These are phyloP conservation scores for Epizoanthus fatuus DNA, from an alignment of 92 coral and sea anemone species.

Conservation along the genomic window DNA sequence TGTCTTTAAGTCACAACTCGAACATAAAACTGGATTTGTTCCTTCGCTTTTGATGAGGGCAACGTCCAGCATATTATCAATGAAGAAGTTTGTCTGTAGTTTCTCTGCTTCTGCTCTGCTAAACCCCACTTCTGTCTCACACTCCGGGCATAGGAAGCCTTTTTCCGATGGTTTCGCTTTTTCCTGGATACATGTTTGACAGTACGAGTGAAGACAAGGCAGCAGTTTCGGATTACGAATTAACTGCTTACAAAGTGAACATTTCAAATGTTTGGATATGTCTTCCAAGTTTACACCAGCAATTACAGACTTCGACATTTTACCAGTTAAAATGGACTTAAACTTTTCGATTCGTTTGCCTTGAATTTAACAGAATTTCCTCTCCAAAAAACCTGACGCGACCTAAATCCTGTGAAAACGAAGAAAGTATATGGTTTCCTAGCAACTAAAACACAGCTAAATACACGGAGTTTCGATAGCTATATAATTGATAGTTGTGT, in stretches of 20 bases:
- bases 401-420: neutral
- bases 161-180: conserved; percentile 59
- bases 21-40: conserved; percentile 84
- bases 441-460: conserved; percentile 9
- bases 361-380: neutral
- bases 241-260: conserved; percentile 78
- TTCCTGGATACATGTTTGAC: conserved; percentile 86
- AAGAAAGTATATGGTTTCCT: neutral
- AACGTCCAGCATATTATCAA: conserved; percentile 90
- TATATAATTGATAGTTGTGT: neutral
- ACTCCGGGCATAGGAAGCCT: conserved; percentile 80
- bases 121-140: conserved; percentile 80
- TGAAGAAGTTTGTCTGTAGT: conserved; percentile 84
- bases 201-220: conserved; percentile 95
- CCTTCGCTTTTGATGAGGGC: conserved; percentile 86
- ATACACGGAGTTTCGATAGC: neutral
- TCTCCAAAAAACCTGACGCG: neutral
- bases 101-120: conserved; percentile 65
- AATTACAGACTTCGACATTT: conserved; percentile 79
- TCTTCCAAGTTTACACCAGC: conserved; percentile 87
- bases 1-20: conserved; percentile 84
- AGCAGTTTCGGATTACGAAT: conserved; percentile 90
- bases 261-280: conserved; percentile 83
- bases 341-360: neutral
- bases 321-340: neutral